Conservation (phyloP, 37 sponge, comb jelly and placozoan genomes). For the Geodia barretti region DNA sequence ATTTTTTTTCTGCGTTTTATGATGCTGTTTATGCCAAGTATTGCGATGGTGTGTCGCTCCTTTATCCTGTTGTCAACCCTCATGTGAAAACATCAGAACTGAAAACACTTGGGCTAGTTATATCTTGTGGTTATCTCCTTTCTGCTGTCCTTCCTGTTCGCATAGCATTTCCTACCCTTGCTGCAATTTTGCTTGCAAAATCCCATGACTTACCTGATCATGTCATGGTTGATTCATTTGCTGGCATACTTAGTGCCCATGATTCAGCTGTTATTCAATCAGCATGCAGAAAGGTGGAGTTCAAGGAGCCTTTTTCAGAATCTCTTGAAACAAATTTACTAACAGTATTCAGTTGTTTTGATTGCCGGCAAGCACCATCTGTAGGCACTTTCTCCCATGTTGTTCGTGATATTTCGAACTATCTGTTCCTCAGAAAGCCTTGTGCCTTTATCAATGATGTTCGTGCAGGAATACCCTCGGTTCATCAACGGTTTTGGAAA, state of each 20-base stretch:
- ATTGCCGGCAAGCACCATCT: constrained; percentile 8
- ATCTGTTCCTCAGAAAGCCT: constrained; percentile 32
- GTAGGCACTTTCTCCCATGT: not conserved
- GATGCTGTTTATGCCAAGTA: constrained; percentile 10
- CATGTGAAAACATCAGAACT: not conserved
- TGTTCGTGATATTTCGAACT: not conserved
- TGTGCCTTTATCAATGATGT: constrained; percentile 8
- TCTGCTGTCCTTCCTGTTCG: constrained; percentile 16
- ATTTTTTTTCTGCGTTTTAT: constrained; percentile 33
- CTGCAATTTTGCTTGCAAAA: not conserved
- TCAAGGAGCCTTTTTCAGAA: not conserved
- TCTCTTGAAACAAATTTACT: not conserved
- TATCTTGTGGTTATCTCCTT: constrained; percentile 11
- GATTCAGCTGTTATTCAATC: not conserved
- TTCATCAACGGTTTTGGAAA: constrained; percentile 19
- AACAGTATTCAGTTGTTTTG: constrained; percentile 23
- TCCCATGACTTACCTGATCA: not conserved
- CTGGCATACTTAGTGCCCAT: not conserved
- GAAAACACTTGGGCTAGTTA: not conserved
- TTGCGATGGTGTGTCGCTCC: constrained; percentile 28
- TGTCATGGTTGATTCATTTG: not conserved
- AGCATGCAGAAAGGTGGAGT: not conserved
- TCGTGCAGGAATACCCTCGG: constrained; percentile 9
- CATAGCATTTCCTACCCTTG: constrained; percentile 20
- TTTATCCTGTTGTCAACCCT: constrained; percentile 24